phyloP scores from a whole-genome alignment of 1,140 invertebrate genomes.

The Lepidurus packardi region DNA sequence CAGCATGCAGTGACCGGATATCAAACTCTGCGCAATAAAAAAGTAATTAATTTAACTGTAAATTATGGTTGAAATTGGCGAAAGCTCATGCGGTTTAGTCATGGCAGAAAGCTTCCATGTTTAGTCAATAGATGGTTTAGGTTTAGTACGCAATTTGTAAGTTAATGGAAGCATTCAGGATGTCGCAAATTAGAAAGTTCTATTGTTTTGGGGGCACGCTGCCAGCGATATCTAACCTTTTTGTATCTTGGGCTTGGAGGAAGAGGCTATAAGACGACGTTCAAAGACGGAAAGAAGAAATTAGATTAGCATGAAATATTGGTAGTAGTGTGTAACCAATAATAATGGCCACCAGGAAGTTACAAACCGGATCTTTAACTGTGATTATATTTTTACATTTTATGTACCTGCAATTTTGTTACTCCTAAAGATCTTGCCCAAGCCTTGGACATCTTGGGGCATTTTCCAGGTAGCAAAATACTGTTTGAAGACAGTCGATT shows the following conservation, averaged over 20 bases:
- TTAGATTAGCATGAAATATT: not conserved
- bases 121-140: not conserved
- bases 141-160: not conserved
- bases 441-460: slow-evolving; percentile 49
- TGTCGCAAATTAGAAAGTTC: not conserved
- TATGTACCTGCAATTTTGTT: not conserved
- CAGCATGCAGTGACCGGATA: slow-evolving; percentile 40
- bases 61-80: not conserved
- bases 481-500: slow-evolving; percentile 69
- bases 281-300: not conserved
- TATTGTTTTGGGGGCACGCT: not conserved
- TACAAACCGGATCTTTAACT: not conserved
- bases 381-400: not conserved
- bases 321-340: not conserved
- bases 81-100: not conserved
- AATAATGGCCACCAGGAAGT: not conserved
- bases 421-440: slow-evolving; percentile 40
- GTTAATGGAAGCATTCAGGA: not conserved
- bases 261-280: not conserved
- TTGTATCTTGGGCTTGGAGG: not conserved
- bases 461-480: slow-evolving; percentile 71
- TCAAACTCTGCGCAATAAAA: slow-evolving; percentile 39
- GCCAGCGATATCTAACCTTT: not conserved
- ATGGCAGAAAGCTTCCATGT: not conserved
- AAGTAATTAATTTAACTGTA: not conserved